Percentiles rank a stretch among this genome's conserved stretches.
phyloP scores from a whole-genome alignment of 2,888 invertebrate genomes.

The Pseudococcus viburni region DNA sequence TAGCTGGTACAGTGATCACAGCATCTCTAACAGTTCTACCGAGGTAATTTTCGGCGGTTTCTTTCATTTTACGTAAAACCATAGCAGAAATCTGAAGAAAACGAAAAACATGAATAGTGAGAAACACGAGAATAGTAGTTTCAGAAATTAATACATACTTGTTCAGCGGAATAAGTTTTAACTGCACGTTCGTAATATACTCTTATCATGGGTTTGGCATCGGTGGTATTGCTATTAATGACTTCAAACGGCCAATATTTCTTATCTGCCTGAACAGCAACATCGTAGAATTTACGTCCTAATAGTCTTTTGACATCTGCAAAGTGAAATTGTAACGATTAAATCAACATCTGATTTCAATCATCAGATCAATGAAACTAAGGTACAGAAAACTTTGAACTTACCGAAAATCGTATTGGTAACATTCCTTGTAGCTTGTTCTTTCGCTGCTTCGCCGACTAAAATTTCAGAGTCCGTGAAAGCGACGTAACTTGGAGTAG shows the following conservation, averaged over 20 bases:
- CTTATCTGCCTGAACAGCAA: constrained; percentile 92
- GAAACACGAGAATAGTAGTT: too few relatives aligned
- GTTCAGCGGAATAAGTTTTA: constrained; percentile 92
- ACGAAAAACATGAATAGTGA: too few relatives aligned
- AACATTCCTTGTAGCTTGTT: constrained; percentile 84
- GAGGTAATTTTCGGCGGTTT: constrained; percentile 89
- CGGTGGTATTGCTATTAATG: constrained; percentile 78
- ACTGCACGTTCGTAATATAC: constrained; percentile 90
- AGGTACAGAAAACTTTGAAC: not conserved
- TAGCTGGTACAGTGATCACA: constrained; percentile 91
- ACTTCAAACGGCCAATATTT: constrained; percentile 96
- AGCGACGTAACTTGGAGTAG: constrained; percentile 88
- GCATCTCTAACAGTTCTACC: constrained; percentile 89
- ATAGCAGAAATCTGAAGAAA: constrained; percentile 76
- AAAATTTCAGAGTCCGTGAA: constrained; percentile 83
- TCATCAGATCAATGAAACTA: too few relatives aligned
- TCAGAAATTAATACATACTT: constrained; percentile 85
- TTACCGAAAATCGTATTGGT: constrained; percentile 88
- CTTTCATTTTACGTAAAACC: constrained; percentile 95
- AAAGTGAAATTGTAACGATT: constrained; percentile 69
- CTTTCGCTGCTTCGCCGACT: constrained; percentile 77
- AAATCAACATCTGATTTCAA: too few relatives aligned
- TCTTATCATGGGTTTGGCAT: constrained; percentile 82
- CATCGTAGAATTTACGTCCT: constrained; percentile 79
- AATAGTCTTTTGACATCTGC: constrained; percentile 87